phyloP scores from a whole-genome alignment of 2,797 vertebrate genomes.

The Argentina silus region DNA sequence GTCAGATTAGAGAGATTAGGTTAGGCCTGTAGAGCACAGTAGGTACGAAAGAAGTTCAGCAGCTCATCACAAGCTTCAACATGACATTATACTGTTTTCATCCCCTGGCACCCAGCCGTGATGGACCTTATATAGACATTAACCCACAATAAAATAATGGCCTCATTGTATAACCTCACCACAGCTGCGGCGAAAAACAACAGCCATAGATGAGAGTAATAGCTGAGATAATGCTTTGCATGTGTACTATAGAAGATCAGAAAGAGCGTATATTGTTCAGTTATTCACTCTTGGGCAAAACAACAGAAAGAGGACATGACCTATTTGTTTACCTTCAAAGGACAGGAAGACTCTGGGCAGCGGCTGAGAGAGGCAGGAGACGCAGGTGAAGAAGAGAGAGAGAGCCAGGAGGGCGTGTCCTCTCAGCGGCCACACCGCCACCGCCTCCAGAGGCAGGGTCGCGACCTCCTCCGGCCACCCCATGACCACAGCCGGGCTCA shows the following conservation, averaged over 20 bases:
- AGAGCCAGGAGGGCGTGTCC: conserved; percentile 59
- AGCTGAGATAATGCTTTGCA: conserved; percentile 8
- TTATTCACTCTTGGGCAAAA: neutral
- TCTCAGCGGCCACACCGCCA: conserved; percentile 7
- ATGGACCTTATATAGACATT: conserved; percentile 42
- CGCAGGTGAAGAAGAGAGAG: conserved; percentile 51
- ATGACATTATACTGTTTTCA: neutral
- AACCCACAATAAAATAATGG: conserved; percentile 18
- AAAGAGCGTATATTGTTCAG: neutral
- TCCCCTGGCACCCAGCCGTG: conserved; percentile 10
- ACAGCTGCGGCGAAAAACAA: conserved; percentile 16
- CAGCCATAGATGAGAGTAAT: neutral
- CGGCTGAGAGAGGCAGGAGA: conserved; percentile 66
- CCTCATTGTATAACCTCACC: conserved; percentile 20
- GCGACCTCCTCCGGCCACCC: conserved; percentile 48
- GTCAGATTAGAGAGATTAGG: neutral
- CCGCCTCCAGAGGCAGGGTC: conserved; percentile 50
- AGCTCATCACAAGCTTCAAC: neutral
- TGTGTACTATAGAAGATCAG: neutral
- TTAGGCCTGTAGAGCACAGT: no score
- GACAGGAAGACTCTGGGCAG: conserved; percentile 78
- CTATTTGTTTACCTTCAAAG: conserved; percentile 75
- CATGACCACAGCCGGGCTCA: conserved; percentile 61
- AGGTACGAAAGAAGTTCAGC: neutral
- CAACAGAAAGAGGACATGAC: neutral